These are phyloP conservation scores for Cathartes aura DNA, from an alignment of 2,113 vertebrate genomes.

Conservation along the genomic window DNA sequence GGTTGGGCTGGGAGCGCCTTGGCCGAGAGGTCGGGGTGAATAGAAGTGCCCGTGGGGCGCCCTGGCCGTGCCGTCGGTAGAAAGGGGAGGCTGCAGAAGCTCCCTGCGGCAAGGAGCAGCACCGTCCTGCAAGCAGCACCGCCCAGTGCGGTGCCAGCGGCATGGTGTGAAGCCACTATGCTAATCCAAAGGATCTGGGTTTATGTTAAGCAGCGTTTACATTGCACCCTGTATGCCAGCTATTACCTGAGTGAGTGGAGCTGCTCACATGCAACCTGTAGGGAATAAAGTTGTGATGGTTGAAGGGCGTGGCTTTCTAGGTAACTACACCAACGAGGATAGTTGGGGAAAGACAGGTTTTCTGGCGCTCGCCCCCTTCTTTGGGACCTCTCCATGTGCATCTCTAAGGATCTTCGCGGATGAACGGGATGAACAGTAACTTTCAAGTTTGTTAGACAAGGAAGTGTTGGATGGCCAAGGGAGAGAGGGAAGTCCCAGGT, in stretches of 20 bases:
- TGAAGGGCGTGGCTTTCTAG: not conserved
- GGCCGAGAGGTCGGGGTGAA: not conserved
- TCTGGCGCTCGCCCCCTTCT: accelerated
- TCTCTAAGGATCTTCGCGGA: not conserved
- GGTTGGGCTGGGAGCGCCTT: accelerated
- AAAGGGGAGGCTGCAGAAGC: not conserved
- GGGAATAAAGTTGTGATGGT: not conserved
- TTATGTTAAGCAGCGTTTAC: not conserved
- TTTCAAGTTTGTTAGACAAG: not conserved
- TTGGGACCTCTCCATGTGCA: not conserved
- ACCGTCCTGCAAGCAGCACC: accelerated
- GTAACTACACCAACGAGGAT: not conserved
- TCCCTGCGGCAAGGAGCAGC: not conserved
- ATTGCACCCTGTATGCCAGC: not conserved
- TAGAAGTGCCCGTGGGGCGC: accelerated
- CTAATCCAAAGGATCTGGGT: not conserved
- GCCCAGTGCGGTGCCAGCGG: accelerated
- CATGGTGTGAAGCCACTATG: accelerated
- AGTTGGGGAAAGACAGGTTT: not conserved
- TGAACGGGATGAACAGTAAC: not conserved
- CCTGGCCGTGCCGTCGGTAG: not conserved
- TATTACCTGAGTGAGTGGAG: not conserved
- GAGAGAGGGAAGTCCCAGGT: not conserved
- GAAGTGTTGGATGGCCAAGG: not conserved
- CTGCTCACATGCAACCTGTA: not conserved